Evolutionary conservation across 2,113 vertebrate genomes (phyloP), one percentile per base, ranked within the genome.

Genomic region (Sinocyclocheilus rhinocerous): DNA sequence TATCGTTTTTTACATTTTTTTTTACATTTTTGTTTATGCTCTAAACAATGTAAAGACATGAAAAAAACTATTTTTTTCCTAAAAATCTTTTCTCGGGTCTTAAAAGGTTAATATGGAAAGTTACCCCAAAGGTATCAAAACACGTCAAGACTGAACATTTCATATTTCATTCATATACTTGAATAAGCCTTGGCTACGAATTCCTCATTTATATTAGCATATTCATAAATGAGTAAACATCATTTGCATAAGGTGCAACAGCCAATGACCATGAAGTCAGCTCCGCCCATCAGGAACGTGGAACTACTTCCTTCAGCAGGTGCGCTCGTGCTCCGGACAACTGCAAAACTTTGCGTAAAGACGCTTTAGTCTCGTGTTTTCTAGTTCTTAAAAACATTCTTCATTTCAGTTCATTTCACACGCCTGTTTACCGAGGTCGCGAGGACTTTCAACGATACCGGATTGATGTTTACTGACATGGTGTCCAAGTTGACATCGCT

Each of bases 401-500:
- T 76, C 6, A 29, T 69, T 39, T 42, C 12, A 18, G 8, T 57
- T 20, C 11, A 36, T 76, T 48, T 67, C 61, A 29, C 57, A 48
- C 59, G 45, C 4, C 9, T 70, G 10, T 80, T 67, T 81, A 59
- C 65, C n/a, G 33, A 36, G 55, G 29, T 29, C 33, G 59, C 48
- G 63, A 45, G 85, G 77, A 70, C 18, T 33, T 59, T 59, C 72
- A 82, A 57, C 67, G 2, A 69, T 39, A 50, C 88, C 85, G 85
- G 78, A 76, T 87, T 87, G 87, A 96, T 95, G 94, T 95, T 94
- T 89, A 95, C 93, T 90, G 97, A 96, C 93, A 98, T 99, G 97
- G 98, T 98, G 92, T 98, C 98, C 91, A 97, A 97, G 94, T 95
- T 99, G 93, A 98, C 97, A 90, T 96, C 96, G 91, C 95, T 99